phyloP scores from a whole-genome alignment of 1,140 invertebrate species.

The Drosophila sproati region DNA sequence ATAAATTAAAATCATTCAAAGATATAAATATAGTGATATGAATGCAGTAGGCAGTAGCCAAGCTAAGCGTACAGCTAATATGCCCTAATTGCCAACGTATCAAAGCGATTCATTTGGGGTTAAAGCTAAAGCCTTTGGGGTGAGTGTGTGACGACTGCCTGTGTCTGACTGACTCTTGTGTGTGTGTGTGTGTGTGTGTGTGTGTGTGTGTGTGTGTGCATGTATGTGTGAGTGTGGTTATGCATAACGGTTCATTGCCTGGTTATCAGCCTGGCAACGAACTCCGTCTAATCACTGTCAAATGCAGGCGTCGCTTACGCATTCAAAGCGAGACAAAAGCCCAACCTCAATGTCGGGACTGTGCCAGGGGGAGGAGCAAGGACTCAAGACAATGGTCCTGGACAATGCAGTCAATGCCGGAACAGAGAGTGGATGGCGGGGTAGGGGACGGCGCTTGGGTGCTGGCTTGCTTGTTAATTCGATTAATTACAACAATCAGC shows the following conservation, averaged over 20 bases:
- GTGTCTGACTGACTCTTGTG: slow-evolving; percentile 18
- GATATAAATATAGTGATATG: background rate
- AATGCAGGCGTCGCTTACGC: slow-evolving; percentile 77
- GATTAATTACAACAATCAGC: slow-evolving; percentile 85
- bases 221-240: slow-evolving; percentile 42
- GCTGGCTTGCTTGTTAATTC: slow-evolving; percentile 80
- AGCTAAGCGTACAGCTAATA: slow-evolving; percentile 22
- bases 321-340: slow-evolving; percentile 76
- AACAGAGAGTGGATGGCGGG: background rate
- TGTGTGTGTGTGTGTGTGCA: slow-evolving; percentile 20
- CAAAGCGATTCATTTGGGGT: slow-evolving; percentile 27
- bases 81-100: background rate
- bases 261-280: slow-evolving; percentile 47
- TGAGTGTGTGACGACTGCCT: slow-evolving; percentile 35
- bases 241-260: slow-evolving; percentile 76
- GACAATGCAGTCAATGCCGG: slow-evolving; percentile 20
- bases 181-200: background rate
- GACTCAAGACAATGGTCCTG: slow-evolving; percentile 38
- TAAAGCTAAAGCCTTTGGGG: slow-evolving; percentile 21
- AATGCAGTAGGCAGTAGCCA: background rate
- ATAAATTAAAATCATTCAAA: too few species aligned
- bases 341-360: slow-evolving; percentile 1
- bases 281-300: slow-evolving; percentile 83
- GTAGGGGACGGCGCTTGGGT: slow-evolving; percentile 3
- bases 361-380: slow-evolving; percentile 7